These are phyloP conservation scores for Cancer borealis DNA, from an alignment of 2,888 invertebrate species.

Conservation along the genomic window DNA sequence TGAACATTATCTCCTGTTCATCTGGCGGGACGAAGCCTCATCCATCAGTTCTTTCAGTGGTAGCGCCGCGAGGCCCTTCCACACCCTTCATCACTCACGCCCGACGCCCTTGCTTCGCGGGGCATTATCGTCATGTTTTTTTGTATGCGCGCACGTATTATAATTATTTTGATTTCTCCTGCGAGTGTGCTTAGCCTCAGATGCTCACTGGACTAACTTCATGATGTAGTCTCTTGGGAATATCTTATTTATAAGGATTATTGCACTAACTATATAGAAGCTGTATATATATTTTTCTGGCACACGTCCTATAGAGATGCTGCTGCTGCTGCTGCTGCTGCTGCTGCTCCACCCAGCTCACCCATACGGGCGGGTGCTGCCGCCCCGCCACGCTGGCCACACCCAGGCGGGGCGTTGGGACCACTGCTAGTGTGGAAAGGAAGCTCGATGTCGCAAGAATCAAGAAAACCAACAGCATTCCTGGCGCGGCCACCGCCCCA, in stretches of 20 bases:
- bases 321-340: neutral
- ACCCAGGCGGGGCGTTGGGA: neutral
- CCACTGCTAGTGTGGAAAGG: neutral
- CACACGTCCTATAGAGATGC: neutral
- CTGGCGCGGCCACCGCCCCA: neutral
- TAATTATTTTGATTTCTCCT: neutral
- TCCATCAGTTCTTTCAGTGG: slow-evolving; percentile 31
- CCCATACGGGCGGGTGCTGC: neutral
- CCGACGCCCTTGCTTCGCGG: neutral
- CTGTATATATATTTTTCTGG: neutral
- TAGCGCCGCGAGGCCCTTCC: neutral
- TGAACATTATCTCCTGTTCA: slow-evolving; percentile 12
- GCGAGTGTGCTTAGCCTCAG: neutral
- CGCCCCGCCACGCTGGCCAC: neutral
- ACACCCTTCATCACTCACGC: slow-evolving; percentile 20
- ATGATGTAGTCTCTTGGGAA: neutral
- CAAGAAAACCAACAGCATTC: slow-evolving; percentile 1
- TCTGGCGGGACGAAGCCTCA: slow-evolving; percentile 27
- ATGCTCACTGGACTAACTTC: neutral
- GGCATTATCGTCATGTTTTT: neutral
- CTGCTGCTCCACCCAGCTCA: neutral
- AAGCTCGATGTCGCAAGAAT: neutral
- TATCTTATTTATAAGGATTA: neutral
- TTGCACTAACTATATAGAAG: neutral
- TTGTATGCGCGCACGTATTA: neutral